Percentiles rank a stretch among this genome's conserved stretches.
phyloP scores from a whole-genome alignment of 1,140 invertebrate species.

The Portunus trituberculatus region DNA sequence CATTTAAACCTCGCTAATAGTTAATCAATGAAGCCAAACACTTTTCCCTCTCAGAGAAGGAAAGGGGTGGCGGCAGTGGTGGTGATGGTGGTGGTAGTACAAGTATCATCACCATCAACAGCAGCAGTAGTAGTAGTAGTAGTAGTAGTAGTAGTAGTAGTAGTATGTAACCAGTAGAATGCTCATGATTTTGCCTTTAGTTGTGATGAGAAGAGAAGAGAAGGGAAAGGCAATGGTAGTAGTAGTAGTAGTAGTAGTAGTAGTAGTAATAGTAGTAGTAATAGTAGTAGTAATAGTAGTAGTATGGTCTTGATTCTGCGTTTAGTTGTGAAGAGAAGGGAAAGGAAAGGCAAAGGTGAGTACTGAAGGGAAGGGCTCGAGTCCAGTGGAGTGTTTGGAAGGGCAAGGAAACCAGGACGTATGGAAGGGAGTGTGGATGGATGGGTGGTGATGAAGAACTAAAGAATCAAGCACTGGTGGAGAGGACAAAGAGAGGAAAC shows the following conservation, averaged over 20 bases:
- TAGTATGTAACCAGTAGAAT: too few relatives aligned
- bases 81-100: neutral
- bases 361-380: neutral
- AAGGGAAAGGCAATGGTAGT: too few relatives aligned
- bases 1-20: constrained; percentile 67
- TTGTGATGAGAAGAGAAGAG: too few relatives aligned
- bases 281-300: too few relatives aligned
- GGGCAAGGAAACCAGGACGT: neutral
- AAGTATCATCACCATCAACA: too few relatives aligned
- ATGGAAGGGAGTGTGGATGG: neutral
- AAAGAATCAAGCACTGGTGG: neutral
- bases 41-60: constrained; percentile 42
- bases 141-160: neutral
- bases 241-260: too few relatives aligned
- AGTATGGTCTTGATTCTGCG: too few relatives aligned
- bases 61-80: neutral
- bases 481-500: too few relatives aligned
- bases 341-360: neutral
- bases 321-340: neutral
- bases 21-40: constrained; percentile 68
- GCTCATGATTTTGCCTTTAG: too few relatives aligned
- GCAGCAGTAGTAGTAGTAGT: neutral
- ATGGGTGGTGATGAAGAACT: neutral
- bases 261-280: too few relatives aligned
- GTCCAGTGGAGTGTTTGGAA: neutral